phyloP scores from a whole-genome alignment of 2,888 invertebrate species.

The Lottia gigantea region DNA sequence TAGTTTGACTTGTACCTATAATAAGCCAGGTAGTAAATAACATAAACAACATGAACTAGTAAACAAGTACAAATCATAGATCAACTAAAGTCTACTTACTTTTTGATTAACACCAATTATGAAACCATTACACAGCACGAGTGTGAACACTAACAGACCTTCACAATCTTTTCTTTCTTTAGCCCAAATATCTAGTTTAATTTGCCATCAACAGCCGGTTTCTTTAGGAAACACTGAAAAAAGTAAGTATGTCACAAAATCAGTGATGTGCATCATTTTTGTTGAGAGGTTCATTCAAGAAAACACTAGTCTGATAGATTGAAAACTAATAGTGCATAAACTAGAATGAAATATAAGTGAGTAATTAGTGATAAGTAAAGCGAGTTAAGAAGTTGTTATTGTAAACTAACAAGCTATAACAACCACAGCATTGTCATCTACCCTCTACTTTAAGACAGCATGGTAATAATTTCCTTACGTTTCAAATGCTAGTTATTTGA shows the following conservation, averaged over 20 bases:
- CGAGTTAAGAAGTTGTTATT: background rate
- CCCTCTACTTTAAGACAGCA: background rate
- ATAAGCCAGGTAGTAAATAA: background rate
- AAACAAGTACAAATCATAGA: background rate
- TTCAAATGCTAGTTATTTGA: conserved; percentile 3
- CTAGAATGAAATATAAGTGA: background rate
- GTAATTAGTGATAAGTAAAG: conserved; percentile 4
- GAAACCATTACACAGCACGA: conserved; percentile 9
- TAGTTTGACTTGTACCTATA: conserved; percentile 1
- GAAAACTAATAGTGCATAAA: conserved; percentile 8
- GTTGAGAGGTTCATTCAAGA: background rate
- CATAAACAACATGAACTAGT: background rate
- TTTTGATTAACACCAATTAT: conserved; percentile 11
- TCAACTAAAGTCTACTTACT: conserved; percentile 3
- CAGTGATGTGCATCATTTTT: conserved; percentile 6
- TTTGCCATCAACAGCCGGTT: conserved; percentile 2
- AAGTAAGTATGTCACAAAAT: background rate
- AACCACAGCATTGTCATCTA: too few species aligned
- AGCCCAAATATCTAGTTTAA: too few species aligned
- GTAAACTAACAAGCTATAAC: too few species aligned
- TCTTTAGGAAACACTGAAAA: background rate
- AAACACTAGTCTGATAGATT: background rate
- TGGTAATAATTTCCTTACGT: background rate
- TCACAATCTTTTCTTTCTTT: background rate
- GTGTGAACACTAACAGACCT: background rate